Conservation (phyloP, 2,113 vertebrate genomes). For the human (Homo sapiens) region DNA sequence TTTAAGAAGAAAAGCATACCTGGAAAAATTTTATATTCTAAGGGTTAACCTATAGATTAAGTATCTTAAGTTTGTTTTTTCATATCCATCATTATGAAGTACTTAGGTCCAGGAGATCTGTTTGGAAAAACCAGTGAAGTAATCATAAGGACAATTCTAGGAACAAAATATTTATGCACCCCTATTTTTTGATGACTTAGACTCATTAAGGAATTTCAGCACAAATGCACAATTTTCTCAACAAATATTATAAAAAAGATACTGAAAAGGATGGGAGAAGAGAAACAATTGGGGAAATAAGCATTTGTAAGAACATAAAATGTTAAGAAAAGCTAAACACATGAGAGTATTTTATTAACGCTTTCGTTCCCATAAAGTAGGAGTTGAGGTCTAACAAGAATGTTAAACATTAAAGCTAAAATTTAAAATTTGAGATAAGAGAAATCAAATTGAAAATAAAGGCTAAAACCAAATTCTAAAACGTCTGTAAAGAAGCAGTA, state of each 20-base stretch:
- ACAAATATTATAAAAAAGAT: not conserved
- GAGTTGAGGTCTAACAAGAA: not conserved
- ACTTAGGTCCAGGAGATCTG: not conserved
- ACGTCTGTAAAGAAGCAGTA: not conserved
- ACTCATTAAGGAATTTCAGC: not conserved
- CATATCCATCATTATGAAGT: not conserved
- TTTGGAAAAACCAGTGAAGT: not conserved
- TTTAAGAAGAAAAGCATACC: not conserved
- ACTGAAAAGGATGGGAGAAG: not conserved
- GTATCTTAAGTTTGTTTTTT: not conserved
- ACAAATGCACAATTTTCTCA: not conserved
- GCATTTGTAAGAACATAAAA: not conserved
- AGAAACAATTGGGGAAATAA: not conserved
- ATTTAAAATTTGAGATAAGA: not conserved
- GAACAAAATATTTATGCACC: not conserved
- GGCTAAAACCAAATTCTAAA: not conserved
- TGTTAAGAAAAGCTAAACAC: not conserved
- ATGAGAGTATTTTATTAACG: not conserved
- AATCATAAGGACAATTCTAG: not conserved
- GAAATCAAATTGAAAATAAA: conserved; percentile 11
- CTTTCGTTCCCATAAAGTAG: not conserved
- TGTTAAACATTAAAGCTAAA: not conserved
- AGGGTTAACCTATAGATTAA: not conserved
- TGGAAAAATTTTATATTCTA: not conserved
- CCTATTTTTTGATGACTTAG: not conserved